Conservation (phyloP, 2,888 invertebrate genomes). For the Apodemia mormo region DNA sequence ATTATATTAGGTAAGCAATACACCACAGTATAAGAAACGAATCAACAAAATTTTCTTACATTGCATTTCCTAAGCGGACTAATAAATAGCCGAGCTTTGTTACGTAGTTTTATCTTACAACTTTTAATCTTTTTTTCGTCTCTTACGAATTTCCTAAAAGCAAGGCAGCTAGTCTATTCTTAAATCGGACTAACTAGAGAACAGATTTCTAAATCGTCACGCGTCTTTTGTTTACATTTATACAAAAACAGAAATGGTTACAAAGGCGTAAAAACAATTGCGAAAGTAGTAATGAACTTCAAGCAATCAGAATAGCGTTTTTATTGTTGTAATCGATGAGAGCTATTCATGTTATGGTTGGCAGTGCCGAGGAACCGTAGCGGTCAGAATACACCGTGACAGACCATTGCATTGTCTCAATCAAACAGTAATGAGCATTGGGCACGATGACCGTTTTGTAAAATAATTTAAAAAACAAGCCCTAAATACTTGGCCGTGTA, state of each 20-base stretch:
- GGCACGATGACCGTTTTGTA: conserved; percentile 72
- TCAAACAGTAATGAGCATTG: conserved; percentile 71
- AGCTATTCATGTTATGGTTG: conserved; percentile 40
- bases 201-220: conserved; percentile 49
- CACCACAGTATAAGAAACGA: too few relatives aligned
- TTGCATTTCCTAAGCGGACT: too few relatives aligned
- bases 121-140: conserved; percentile 15
- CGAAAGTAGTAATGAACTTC: conserved; percentile 69
- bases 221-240: conserved; percentile 27
- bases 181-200: too few relatives aligned
- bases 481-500: neutral
- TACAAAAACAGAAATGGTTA: conserved; percentile 38
- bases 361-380: conserved; percentile 56
- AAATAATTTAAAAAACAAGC: conserved; percentile 49
- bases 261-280: conserved; percentile 73
- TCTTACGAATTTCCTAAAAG: neutral
- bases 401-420: conserved; percentile 69
- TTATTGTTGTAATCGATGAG: conserved; percentile 12
- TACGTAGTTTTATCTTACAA: too few relatives aligned
- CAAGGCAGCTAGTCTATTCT: too few relatives aligned
- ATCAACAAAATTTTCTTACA: too few relatives aligned
- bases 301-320: conserved; percentile 48
- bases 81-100: too few relatives aligned
- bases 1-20: too few relatives aligned
- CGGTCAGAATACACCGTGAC: conserved; percentile 58